These are phyloP conservation scores for Peribatodes rhomboidaria DNA, from an alignment of 2,888 invertebrate species.

Conservation along the genomic window DNA sequence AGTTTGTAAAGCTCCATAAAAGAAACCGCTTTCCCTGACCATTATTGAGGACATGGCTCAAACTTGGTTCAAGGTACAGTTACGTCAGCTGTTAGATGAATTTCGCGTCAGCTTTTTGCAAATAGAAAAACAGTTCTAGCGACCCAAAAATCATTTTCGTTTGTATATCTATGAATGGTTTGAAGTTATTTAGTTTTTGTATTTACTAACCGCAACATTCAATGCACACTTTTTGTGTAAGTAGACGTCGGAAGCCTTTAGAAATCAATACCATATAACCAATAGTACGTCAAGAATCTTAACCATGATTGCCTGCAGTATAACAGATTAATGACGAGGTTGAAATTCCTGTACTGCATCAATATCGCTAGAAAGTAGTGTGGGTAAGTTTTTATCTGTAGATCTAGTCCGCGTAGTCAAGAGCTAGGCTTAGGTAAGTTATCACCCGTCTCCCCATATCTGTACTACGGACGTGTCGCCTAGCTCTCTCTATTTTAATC, in stretches of 20 bases:
- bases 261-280: conserved; percentile 47
- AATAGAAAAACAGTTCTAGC: conserved; percentile 63
- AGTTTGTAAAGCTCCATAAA: conserved; percentile 48
- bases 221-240: conserved; percentile 19
- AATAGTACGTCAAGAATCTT: conserved; percentile 32
- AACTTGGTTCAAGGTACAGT: conserved; percentile 58
- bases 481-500: conserved; percentile 74
- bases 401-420: conserved; percentile 54
- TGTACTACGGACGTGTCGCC: conserved; percentile 58
- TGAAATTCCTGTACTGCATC: conserved; percentile 53
- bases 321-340: conserved; percentile 44
- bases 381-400: conserved; percentile 68
- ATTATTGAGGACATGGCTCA: conserved; percentile 61
- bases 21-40: conserved; percentile 61
- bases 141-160: conserved; percentile 56
- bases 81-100: conserved; percentile 61
- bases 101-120: conserved; percentile 62
- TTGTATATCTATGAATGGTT: conserved; percentile 44
- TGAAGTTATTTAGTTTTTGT: conserved; percentile 25
- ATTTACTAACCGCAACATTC: conserved; percentile 12
- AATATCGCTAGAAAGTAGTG: conserved; percentile 74
- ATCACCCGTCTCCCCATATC: conserved; percentile 72
- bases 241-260: conserved; percentile 38
- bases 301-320: conserved; percentile 35
- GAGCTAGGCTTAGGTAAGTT: conserved; percentile 62